Evolutionary conservation across 2,888 invertebrate genomes (phyloP), one percentile per base, ranked within the genome.

Genomic region (Stenodera caucasica): DNA sequence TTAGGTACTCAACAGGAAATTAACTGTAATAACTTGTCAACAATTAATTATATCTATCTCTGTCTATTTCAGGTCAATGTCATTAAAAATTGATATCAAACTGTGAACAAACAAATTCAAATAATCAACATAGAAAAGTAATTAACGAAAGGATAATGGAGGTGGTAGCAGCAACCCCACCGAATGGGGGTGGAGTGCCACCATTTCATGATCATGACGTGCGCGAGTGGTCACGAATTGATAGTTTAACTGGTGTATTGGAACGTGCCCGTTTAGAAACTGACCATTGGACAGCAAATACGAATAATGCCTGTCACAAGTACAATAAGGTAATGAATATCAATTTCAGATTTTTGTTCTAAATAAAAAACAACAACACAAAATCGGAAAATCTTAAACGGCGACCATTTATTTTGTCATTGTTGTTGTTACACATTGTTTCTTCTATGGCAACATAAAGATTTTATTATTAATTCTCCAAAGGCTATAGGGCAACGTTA

Each of bases 191-290:
- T 63, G 76, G 75, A 61, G 72, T 72, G 66, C 70, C 76, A 49
- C 82, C 83, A 15, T 82, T 82, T 70, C 82, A 82, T 70, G 82
- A 83, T 66, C 83, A 81, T 71, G 83, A 84, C 74, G 83, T 84
- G 66, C 81, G 82, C 71, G 84, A 84, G 72, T 84, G 84, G 84
- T 83, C 83, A 58, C 77, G 81, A 63, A 76, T 84, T 65, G 84
- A 84, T 74, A 79, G 81, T 67, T 76, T 84, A 67, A 84, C 84
- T 33, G 84, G 84, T 23, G 82, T 83, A 72, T 75, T 84, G 70
- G 84, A 84, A 73, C 78, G 82, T 66, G 84, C 84, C 33, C 77
- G 84, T 33, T 76, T 83, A 33, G 84, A 84, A 75, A 83, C 83
- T 32, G 84, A 83, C 71, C 82, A 82, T 66, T 85, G 84, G 84